Conservation (phyloP, 2,113 vertebrate genomes). For the Misgurnus mizolepis region DNA sequence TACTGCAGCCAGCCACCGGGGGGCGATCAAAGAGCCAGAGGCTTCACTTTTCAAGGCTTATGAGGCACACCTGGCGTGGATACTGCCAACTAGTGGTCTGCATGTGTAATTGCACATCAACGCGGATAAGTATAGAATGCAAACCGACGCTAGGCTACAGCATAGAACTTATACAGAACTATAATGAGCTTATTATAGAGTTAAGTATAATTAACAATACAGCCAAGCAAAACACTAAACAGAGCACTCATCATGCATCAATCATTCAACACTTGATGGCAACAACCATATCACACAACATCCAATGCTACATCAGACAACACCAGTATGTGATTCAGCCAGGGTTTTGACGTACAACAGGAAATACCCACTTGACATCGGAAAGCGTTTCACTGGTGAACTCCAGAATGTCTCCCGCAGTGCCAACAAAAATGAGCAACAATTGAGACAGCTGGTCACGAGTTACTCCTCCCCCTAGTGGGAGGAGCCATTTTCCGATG, state of each 20-base stretch:
- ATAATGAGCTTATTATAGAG: not conserved
- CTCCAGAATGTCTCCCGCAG: conserved; percentile 85
- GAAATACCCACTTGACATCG: conserved; percentile 77
- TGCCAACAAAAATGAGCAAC: conserved; percentile 86
- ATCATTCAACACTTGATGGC: not conserved
- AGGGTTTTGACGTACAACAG: not conserved
- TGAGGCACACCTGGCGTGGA: no score
- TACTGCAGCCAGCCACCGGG: no score
- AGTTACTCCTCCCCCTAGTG: conserved; percentile 80
- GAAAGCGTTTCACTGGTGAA: conserved; percentile 84
- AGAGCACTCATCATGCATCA: not conserved
- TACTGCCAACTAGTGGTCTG: no score
- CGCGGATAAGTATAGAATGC: no score
- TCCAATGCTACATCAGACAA: not conserved
- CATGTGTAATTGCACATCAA: no score
- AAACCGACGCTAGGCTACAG: no score
- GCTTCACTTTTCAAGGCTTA: no score
- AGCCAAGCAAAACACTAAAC: not conserved
- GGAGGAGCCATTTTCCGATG: conserved; percentile 85
- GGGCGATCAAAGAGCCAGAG: no score
- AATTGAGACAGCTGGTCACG: conserved; percentile 84
- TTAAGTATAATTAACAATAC: no score
- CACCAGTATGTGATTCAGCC: no score
- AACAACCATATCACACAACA: no score
- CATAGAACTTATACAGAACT: not conserved